Base-by-base conservation (phyloP, 30 jellyfish, hydroid and myxozoan genomes). In the Turritopsis dohrnii region DNA sequence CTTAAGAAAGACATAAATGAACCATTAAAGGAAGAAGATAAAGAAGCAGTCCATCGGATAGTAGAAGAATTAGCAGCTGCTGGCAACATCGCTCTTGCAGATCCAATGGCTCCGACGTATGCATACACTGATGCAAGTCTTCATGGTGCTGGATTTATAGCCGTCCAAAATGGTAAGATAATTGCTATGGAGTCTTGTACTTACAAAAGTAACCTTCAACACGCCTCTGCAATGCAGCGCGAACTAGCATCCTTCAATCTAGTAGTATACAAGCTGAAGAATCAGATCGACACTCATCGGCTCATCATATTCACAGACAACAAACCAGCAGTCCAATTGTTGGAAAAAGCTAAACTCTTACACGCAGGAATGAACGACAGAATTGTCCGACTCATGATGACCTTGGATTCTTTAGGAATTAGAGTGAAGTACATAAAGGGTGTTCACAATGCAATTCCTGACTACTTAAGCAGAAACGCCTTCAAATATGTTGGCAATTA, bases 71-170 rank as follows among this genome's bases (percentile, higher is more conserved):
- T 54, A n/a, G n/a, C 72, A 18, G 18, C 72, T n/a, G 72, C 18
- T 16, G 72, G 19, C 72, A 16, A n/a, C n/a, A 54, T 54, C n/a
- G 72, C 72, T 54, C n/a, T 54, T 16, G n/a, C n/a, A 16, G 72
- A 54, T 54, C 72, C 72, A 16, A n/a, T 16, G n/a, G 18, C 19
- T n/a, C 19, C 18, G n/a, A 54, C 72, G 72, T 18, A 54, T 16
- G n/a, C n/a, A 54, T 54, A 54, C 72, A 54, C 72, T n/a, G 72
- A 54, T 54, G 72, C 72, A 16, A 54, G 72, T 54, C 19, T 18
- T 16, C n/a, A 16, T 54, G 72, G 72, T 16, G 72, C 72, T 54
- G 72, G 72, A 18, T 54, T 54, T 54, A n/a, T 54, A 16, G 72
- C 72, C n/a, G n/a, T 54, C 72, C 72, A 54, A n/a, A 54, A 54